Percentiles rank a stretch among this genome's conserved stretches.
phyloP scores from a whole-genome alignment of 2,797 vertebrate genomes.

The Buceros bicornis region DNA sequence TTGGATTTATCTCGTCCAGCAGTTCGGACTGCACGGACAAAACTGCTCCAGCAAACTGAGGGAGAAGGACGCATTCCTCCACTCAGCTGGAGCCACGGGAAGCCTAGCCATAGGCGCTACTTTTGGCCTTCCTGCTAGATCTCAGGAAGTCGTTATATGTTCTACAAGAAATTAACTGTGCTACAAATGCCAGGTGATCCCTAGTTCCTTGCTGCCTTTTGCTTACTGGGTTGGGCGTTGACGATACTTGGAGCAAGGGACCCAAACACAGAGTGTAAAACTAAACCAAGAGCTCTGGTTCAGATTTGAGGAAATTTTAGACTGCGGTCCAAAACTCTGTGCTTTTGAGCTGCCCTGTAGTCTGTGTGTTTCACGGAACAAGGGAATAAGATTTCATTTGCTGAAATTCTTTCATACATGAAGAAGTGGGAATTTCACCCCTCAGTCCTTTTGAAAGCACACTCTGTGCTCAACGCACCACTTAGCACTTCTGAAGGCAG shows the following conservation, averaged over 20 bases:
- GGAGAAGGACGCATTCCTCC: neutral
- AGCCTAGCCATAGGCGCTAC: accelerated
- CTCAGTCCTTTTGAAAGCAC: neutral
- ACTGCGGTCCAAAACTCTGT: neutral
- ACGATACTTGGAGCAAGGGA: slow-evolving; percentile 48
- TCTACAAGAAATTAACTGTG: slow-evolving; percentile 32
- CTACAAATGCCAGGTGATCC: neutral
- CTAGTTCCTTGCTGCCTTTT: slow-evolving; percentile 15
- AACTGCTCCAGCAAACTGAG: neutral
- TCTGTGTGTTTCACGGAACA: neutral
- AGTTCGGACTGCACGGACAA: neutral
- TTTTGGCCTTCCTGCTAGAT: neutral
- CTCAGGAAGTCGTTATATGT: slow-evolving; percentile 19
- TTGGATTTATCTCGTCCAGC: neutral
- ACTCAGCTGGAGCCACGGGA: neutral
- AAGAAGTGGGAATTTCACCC: slow-evolving; percentile 3
- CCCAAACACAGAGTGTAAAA: neutral
- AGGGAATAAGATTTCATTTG: neutral
- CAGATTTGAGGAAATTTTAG: slow-evolving; percentile 47
- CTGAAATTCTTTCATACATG: neutral
- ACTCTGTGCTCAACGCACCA: neutral
- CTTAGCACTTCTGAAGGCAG: neutral
- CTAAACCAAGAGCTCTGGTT: slow-evolving; percentile 32
- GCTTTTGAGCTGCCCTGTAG: slow-evolving; percentile 3
- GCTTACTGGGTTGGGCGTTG: slow-evolving; percentile 37